Conservation (phyloP, 2,113 vertebrate species). For the Orycteropus afer region DNA sequence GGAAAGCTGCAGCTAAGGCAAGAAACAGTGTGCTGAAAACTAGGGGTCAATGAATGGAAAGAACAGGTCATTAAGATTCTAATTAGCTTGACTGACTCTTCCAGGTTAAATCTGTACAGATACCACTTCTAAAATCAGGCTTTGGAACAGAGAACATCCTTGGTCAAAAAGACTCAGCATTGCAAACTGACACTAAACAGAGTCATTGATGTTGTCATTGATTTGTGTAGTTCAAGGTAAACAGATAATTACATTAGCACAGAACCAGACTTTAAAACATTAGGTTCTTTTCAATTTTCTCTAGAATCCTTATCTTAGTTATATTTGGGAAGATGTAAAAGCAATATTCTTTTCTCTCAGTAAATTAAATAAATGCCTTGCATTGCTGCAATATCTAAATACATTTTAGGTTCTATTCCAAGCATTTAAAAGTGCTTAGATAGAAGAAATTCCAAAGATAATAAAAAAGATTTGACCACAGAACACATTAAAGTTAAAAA, state of each 20-base stretch:
- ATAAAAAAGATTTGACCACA: background rate
- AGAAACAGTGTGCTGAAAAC: background rate
- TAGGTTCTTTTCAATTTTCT: background rate
- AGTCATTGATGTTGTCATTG: background rate
- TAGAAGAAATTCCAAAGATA: background rate
- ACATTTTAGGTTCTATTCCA: background rate
- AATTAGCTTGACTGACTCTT: background rate
- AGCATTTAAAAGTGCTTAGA: slow-evolving; percentile 6
- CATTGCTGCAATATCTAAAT: background rate
- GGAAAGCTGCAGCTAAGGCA: background rate
- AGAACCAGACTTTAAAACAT: background rate
- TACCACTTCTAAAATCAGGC: background rate
- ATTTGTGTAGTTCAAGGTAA: background rate
- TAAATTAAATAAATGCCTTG: background rate
- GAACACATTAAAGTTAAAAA: background rate
- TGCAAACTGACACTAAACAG: background rate
- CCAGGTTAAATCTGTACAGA: background rate
- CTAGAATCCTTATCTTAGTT: slow-evolving; percentile 30
- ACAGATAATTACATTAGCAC: background rate
- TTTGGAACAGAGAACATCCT: background rate
- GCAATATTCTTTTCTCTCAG: background rate
- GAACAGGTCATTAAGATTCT: background rate
- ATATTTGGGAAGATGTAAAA: background rate
- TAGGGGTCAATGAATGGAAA: background rate
- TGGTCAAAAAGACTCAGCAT: background rate